Base-by-base conservation (phyloP, 2,797 vertebrate genomes). In the Urophycis tenuis region DNA sequence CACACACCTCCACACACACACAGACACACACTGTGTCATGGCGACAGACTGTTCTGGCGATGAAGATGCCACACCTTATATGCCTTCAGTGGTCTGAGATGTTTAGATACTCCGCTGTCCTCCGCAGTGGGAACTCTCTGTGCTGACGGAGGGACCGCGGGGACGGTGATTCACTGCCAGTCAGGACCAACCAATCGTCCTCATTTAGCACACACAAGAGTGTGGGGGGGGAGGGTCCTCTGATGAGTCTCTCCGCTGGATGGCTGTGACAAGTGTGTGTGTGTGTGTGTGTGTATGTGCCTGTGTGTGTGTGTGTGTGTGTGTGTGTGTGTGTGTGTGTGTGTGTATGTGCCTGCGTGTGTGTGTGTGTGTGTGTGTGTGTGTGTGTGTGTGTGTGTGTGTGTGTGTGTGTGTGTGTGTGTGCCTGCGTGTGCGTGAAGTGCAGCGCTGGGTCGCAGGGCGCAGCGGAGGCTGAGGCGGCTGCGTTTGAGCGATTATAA, bases 401-500 rank as follows among this genome's bases (percentile, higher is more conserved):
- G 41, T 45, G 41, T 45, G 41, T 14, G 41, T 45, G 41, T 45
- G 41, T 45, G 41, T 45, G 41, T 19, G 15, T 45, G 41, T 45
- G 41, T 45, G 41, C 15, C 11, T 45, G 41, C 15, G 41, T 45
- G 41, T 45, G 41, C 15, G 41, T 45, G 15, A n/a, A 30, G n/a
- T n/a, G n/a, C n/a, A n/a, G n/a, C n/a, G n/a, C 81, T 77, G 82
- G 84, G 88, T 89, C 79, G 30, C 86, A 11, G 71, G 78, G 82
- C 76, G 60, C 80, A 79, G 80, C 83, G 80, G 79, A 53, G 84
- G 79, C 84, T 87, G 89, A 90, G 88, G 89, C 79, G 83, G 80
- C 79, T 85, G 86, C 88, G 90, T 91, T 91, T 93, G 93, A 93
- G 88, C 89, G 89, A 93, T 93, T 93, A 90, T 93, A 93, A 94